These are phyloP conservation scores for Physocephala rufipes DNA, from an alignment of 2,888 invertebrate species.

Conservation along the genomic window DNA sequence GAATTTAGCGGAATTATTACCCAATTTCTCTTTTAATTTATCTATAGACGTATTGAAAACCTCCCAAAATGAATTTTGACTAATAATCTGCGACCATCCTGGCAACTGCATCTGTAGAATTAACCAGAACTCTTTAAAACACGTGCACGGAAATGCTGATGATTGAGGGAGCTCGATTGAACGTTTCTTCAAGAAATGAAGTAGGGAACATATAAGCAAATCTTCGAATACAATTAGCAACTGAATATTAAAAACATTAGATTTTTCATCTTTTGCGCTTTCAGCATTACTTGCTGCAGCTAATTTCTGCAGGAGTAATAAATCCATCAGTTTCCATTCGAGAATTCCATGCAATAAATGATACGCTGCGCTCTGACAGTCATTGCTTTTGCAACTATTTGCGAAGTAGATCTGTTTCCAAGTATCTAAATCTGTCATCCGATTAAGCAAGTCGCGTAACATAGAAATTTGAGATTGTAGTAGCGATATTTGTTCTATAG, in stretches of 20 bases:
- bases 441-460: slow-evolving; percentile 54
- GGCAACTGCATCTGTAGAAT: slow-evolving; percentile 67
- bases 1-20: slow-evolving; percentile 37
- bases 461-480: slow-evolving; percentile 45
- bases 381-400: slow-evolving; percentile 58
- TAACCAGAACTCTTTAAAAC: slow-evolving; percentile 71
- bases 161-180: slow-evolving; percentile 64
- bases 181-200: slow-evolving; percentile 58
- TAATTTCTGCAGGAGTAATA: slow-evolving; percentile 53
- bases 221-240: slow-evolving; percentile 53
- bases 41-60: slow-evolving; percentile 63
- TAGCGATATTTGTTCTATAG: slow-evolving; percentile 41
- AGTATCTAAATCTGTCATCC: slow-evolving; percentile 49
- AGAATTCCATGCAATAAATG: slow-evolving; percentile 63
- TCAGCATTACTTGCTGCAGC: slow-evolving; percentile 24
- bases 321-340: slow-evolving; percentile 63
- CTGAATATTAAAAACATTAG: slow-evolving; percentile 44
- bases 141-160: slow-evolving; percentile 70
- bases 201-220: slow-evolving; percentile 52
- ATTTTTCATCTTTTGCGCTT: neutral
- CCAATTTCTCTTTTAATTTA: slow-evolving; percentile 51
- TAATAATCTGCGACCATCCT: slow-evolving; percentile 48
- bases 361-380: slow-evolving; percentile 60
- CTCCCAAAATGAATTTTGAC: slow-evolving; percentile 65
- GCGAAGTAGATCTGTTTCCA: slow-evolving; percentile 58